Evolutionary conservation across 1,140 invertebrate species (phyloP), one percentile per base, ranked within the genome.

Genomic region (Tyrophagus putrescentiae): DNA sequence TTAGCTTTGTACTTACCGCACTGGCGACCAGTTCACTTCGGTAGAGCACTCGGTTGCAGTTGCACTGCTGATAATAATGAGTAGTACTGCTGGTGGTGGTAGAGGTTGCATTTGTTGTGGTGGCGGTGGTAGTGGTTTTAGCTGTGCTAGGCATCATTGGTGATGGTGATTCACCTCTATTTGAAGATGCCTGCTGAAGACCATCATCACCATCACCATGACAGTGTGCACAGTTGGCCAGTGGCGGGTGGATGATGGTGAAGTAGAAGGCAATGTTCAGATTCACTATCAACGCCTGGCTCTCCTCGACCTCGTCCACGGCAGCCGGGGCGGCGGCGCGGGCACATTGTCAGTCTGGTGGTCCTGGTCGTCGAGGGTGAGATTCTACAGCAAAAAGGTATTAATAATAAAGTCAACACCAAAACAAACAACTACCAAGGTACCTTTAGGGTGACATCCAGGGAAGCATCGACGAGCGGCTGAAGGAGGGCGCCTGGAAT

Each of bases 201-300:
- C n/a, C n/a, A n/a, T n/a, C n/a, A n/a, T n/a, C n/a, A n/a, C n/a
- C n/a, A n/a, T n/a, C n/a, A n/a, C n/a, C n/a, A n/a, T n/a, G 31
- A 48, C 45, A 48, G 23, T 7, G 13, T 48, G 7, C 21, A 21
- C 52, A 54, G n/a, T 54, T 1, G 18, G 3, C 31, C n/a, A 13
- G 32, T 3, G 25, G 3, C 39, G 52, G 52, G 25, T 54, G 39
- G 11, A 27, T 31, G n/a, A 54, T 33, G 25, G 52, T 54, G 39
- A 27, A 54, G 39, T 54, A 54, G 27, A 54, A 54, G 32, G 52
- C n/a, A 32, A 54, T 54, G 25, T 54, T 54, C 25, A 54, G 27
- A 13, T 34, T 3, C 3, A 23, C 32, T 27, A 48, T 48, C 45
- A 48, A 48, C 7, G 45, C 23, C 31, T 48, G 45, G 18, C 21